Conservation (phyloP, 2,797 vertebrate species). For the Enteromius anoplus region DNA sequence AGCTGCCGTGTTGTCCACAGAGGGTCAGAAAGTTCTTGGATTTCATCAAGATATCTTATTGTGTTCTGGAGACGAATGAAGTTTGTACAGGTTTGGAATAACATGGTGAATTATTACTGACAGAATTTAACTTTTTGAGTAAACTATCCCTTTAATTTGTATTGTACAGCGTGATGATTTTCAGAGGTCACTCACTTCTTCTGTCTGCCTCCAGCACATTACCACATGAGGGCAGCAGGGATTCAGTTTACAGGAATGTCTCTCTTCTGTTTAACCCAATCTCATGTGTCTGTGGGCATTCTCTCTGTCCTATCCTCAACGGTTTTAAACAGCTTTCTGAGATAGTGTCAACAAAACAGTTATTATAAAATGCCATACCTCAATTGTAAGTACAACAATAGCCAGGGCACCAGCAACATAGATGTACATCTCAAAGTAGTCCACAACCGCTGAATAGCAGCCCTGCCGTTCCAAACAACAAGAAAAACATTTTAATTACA, state of each 20-base stretch:
- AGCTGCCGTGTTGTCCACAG: not conserved
- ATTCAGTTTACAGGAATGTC: not conserved
- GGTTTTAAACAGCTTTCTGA: not conserved
- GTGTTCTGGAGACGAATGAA: not conserved
- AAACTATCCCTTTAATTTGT: not conserved
- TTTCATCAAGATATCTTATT: not conserved
- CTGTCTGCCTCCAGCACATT: not conserved
- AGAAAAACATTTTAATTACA: not conserved
- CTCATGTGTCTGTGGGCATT: not conserved
- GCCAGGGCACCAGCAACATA: constrained; percentile 92
- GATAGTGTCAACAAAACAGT: not conserved
- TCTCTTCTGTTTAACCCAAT: not conserved
- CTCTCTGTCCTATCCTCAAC: not conserved
- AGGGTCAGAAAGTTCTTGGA: not conserved
- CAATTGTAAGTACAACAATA: constrained; percentile 91
- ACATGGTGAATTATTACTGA: not conserved
- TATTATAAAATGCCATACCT: constrained; percentile 74
- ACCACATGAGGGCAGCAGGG: constrained; percentile 50
- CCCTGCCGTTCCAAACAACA: constrained; percentile 74
- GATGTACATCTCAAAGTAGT: constrained; percentile 92
- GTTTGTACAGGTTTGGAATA: not conserved
- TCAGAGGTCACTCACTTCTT: not conserved
- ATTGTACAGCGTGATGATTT: not conserved
- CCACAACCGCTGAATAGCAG: constrained; percentile 92
- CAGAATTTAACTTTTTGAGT: not conserved